Evolutionary conservation across 1,140 invertebrate species (phyloP), one percentile per base, ranked within the genome.

Genomic region (Phymastichus coffea): DNA sequence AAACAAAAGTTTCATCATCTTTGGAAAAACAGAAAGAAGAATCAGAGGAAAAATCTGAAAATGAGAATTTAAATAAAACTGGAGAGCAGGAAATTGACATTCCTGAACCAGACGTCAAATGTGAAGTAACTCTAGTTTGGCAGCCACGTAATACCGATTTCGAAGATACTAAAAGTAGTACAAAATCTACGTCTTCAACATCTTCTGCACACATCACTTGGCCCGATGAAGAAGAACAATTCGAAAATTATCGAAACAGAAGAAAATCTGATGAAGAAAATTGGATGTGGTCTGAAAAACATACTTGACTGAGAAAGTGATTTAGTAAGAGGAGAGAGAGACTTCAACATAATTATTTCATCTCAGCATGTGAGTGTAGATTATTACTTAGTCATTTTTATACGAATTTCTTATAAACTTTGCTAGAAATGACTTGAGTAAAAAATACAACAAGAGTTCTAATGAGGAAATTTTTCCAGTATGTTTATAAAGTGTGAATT

Each of bases 241-340:
- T 69, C 10, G 46, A 52, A 17, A 57, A 26, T 35, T 52, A 41
- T 23, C 61, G 53, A 14, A 51, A 51, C 8, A 70, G 62, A 25
- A 62, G 67, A n/a, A 68, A 66, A 17, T 71, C 69, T 9, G 69
- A 72, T 26, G 69, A 75, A 43, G 51, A 65, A n/a, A 66, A 68
- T 47, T 70, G 66, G 70, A 48, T 63, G 6, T 76, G 69, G 69
- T 70, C 73, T 23, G 58, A 67, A 25, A 70, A 70, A 20, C 66
- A 73, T 30, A 73, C 71, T 52, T 73, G 69, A 71, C 22, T 46
- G 22, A 35, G 8, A 19, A 46, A 10, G 15, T 17, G 12, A 17
- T 8, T 40, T 30, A n/a, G n/a, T n/a, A n/a, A n/a, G 25, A 49
- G 38, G 38, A 48, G 23, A 43, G 15, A 58, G 26, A 58, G 47